Conservation (phyloP, 2,113 vertebrate genomes). For the Rhynchomys soricoides region DNA sequence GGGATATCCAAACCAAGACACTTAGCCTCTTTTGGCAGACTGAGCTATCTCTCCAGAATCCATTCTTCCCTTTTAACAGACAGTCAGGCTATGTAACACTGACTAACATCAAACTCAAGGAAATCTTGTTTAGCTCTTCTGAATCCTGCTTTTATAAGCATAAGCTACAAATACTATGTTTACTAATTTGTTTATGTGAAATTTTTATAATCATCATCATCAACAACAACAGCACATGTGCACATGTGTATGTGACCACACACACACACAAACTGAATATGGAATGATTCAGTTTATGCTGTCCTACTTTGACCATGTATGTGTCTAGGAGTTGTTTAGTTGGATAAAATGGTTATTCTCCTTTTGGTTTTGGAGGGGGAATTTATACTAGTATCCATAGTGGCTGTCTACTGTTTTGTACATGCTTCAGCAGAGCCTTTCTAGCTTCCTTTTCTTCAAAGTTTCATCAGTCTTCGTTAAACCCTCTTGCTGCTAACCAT, state of each 20-base stretch:
- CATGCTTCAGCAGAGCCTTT: too few species aligned
- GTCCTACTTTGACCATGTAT: too few species aligned
- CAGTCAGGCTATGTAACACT: background rate
- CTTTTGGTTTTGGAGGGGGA: background rate
- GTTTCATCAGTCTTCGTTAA: background rate
- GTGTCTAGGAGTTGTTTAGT: background rate
- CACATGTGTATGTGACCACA: too few species aligned
- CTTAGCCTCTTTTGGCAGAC: background rate
- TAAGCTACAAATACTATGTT: background rate
- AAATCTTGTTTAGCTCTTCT: background rate
- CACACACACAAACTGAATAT: background rate
- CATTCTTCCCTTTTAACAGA: background rate
- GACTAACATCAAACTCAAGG: background rate
- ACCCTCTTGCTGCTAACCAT: background rate
- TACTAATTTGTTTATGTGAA: background rate
- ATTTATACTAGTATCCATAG: background rate
- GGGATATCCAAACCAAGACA: background rate
- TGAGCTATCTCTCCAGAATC: background rate
- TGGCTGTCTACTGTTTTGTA: background rate
- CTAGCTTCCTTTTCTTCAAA: background rate
- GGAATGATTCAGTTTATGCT: too few species aligned
- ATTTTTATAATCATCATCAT: background rate
- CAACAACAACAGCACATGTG: background rate
- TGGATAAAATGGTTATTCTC: background rate
- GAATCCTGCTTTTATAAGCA: background rate